Evolutionary conservation across 2,113 vertebrate species (phyloP), one percentile per base, ranked within the genome.

Genomic region (Seriola aureovittata): DNA sequence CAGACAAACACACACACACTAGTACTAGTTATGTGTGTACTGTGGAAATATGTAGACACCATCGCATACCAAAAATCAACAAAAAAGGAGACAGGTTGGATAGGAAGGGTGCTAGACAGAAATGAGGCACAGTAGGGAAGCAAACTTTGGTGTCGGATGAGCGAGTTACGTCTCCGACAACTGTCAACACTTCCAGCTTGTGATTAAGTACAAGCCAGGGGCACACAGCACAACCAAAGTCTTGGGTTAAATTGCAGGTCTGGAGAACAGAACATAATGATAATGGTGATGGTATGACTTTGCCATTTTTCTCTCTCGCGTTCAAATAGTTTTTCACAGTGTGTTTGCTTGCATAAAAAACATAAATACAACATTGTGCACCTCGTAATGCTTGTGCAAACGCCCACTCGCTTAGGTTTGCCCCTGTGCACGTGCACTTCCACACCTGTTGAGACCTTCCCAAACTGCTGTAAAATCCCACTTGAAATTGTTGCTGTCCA

Each of bases 401-500:
- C 25, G 0, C 32, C n/a, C 46, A 34, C 34, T 52, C 25, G 4
- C 50, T 76, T 58, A 16, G 13, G 23, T 14, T 21, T 29, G 3
- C 8, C 55, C 17, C 19, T 60, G 25, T 59, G 7, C 44, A 34
- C 4, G 9, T 40, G 17, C 12, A 29, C 23, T 52, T 71, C 29
- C 58, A 88, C 85, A 83, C 77, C 75, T 90, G 84, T 62, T 81
- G 16, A 55, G 29, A 71, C 67, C 4, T 62, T 72, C 14, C 21
- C n/a, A 25, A 66, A 68, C n/a, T 42, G 25, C 38, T 54, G 40
- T 85, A 83, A 91, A 90, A 81, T 32, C 12, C 1, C 44, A 42
- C n/a, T 60, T 57, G 0, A 57, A 38, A 79, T 52, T 55, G 36
- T 86, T 36, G 71, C 75, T 48, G 74, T 80, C 84, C 46, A 78